These are phyloP conservation scores for Protophormia terraenovae DNA, from an alignment of 2,888 invertebrate genomes.

Conservation along the genomic window DNA sequence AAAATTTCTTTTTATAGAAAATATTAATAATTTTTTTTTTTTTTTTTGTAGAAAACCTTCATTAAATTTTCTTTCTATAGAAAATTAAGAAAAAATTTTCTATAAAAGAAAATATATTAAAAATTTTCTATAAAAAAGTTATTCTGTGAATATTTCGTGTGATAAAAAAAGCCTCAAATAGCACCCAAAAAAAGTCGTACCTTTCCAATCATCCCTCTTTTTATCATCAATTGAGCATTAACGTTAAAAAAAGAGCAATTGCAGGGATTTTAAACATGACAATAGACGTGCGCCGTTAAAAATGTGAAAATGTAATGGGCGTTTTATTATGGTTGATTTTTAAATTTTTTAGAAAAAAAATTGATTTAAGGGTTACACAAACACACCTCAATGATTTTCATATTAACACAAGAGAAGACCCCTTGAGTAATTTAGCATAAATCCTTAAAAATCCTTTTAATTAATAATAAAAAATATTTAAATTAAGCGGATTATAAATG, in stretches of 20 bases:
- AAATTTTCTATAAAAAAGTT: too few relatives aligned
- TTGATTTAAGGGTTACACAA: slow-evolving; percentile 51
- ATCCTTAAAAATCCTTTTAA: slow-evolving; percentile 51
- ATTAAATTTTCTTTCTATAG: too few relatives aligned
- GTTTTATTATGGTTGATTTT: slow-evolving; percentile 49
- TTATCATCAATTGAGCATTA: too few relatives aligned
- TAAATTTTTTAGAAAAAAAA: not conserved
- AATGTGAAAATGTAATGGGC: slow-evolving; percentile 55
- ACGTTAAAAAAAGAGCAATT: slow-evolving; percentile 56
- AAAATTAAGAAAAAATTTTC: too few relatives aligned
- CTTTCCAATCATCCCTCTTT: not conserved
- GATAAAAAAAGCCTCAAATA: too few relatives aligned
- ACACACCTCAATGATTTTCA: not conserved
- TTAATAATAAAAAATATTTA: slow-evolving; percentile 25
- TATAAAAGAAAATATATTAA: too few relatives aligned
- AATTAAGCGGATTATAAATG: slow-evolving; percentile 62
- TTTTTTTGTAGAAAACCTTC: too few relatives aligned
- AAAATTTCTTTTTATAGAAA: too few relatives aligned
- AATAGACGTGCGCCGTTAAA: slow-evolving; percentile 32
- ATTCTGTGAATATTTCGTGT: too few relatives aligned
- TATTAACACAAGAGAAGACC: not conserved
- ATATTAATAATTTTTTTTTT: too few relatives aligned
- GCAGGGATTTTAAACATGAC: not conserved
- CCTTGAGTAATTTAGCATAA: slow-evolving; percentile 52
- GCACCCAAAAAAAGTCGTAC: not conserved